Evolutionary conservation across 2,113 vertebrate genomes (phyloP).

Genomic region (Channa maculata): DNA sequence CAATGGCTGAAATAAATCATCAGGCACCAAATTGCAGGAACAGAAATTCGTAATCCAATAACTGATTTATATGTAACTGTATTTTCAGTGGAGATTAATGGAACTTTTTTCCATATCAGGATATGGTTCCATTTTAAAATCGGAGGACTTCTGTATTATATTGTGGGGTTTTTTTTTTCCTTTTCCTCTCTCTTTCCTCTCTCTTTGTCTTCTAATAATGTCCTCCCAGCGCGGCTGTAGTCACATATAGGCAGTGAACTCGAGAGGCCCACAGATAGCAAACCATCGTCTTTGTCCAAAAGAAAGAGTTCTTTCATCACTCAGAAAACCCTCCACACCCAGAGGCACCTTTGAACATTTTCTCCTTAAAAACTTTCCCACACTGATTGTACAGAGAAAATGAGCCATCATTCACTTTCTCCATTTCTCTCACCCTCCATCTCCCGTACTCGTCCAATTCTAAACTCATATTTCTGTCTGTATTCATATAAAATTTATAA

Average conservation of each 20-base stretch:
- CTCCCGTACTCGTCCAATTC: neutral
- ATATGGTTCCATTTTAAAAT: conserved; percentile 2
- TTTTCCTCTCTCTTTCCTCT: neutral
- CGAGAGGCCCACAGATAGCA: conserved; percentile 31
- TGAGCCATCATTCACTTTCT: conserved; percentile 5
- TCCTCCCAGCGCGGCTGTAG: conserved; percentile 16
- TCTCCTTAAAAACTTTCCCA: conserved; percentile 24
- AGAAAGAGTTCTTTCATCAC: conserved; percentile 49
- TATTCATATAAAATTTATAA: neutral
- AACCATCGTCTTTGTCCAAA: conserved; percentile 30
- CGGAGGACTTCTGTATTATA: neutral
- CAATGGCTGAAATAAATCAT: conserved; percentile 18
- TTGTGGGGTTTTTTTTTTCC: neutral
- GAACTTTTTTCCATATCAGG: conserved; percentile 6
- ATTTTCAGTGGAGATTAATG: conserved; percentile 11
- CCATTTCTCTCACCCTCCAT: neutral
- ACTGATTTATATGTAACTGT: neutral
- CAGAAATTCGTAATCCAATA: conserved; percentile 18
- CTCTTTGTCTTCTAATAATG: conserved; percentile 20
- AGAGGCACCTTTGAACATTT: conserved; percentile 21
- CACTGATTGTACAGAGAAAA: conserved; percentile 6
- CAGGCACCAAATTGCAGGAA: neutral
- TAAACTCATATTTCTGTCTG: neutral
- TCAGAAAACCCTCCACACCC: conserved; percentile 39
- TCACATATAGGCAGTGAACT: conserved; percentile 35